A percentile compares a stretch with the other conserved stretches of the same genome.
Evolutionary conservation across 2,888 invertebrate species (phyloP).

Genomic region (Frankliniella fusca): DNA sequence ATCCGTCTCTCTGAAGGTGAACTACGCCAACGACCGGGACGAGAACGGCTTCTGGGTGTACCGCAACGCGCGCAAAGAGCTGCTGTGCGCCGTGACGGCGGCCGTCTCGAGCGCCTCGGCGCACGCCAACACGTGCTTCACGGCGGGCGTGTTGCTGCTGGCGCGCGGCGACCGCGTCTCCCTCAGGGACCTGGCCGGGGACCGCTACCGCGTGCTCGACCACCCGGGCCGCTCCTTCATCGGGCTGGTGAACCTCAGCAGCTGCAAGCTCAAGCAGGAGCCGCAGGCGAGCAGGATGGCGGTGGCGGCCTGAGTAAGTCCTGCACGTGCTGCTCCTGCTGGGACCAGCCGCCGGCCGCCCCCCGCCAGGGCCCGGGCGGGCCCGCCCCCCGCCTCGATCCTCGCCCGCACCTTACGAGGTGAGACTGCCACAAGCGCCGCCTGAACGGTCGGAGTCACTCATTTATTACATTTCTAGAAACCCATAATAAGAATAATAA

Average conservation of each 20-base stretch:
- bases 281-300: neutral
- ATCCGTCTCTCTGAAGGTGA: neutral
- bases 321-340: no score
- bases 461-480: no score
- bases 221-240: slow-evolving; percentile 3
- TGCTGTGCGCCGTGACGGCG: neutral
- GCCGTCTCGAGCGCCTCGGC: neutral
- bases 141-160: neutral
- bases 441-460: no score
- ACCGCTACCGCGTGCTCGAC: slow-evolving; percentile 10
- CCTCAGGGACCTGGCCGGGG: neutral
- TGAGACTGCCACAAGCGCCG: no score
- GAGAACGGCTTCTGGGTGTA: slow-evolving; percentile 16
- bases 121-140: slow-evolving; percentile 18
- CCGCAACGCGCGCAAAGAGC: neutral
- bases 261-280: slow-evolving; percentile 7
- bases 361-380: no score
- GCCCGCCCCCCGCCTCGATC: no score
- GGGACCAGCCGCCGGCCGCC: no score
- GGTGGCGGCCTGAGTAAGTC: neutral
- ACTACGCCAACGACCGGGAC: slow-evolving; percentile 15
- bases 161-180: neutral
- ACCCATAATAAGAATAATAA: no score
- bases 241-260: neutral
- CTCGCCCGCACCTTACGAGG: no score